Conservation (phyloP, 1,140 invertebrate species). For the Rhysida immarginata region DNA sequence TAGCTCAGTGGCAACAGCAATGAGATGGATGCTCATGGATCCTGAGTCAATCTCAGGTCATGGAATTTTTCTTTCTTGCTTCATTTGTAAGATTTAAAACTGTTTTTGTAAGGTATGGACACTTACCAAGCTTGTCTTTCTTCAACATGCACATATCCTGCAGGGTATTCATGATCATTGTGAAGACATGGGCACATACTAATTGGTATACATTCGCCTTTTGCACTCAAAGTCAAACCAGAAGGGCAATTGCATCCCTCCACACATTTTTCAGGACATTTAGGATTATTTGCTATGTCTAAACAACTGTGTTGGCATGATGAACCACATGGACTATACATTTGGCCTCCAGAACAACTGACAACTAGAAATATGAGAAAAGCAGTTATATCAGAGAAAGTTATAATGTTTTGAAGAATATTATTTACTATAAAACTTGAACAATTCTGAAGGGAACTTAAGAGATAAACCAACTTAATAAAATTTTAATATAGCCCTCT, state of each 20-base stretch:
- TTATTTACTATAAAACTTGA: too few relatives aligned
- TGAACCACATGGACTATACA: slow-evolving; percentile 60
- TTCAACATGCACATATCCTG: slow-evolving; percentile 48
- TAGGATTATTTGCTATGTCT: slow-evolving; percentile 37
- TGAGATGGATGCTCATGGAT: too few relatives aligned
- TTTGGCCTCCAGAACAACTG: slow-evolving; percentile 56
- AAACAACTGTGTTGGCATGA: slow-evolving; percentile 52
- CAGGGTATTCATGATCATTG: slow-evolving; percentile 49
- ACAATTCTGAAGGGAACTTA: too few relatives aligned
- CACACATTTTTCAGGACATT: slow-evolving; percentile 49
- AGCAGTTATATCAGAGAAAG: too few relatives aligned
- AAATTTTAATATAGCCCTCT: too few relatives aligned
- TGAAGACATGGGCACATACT: slow-evolving; percentile 57
- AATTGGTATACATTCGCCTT: slow-evolving; percentile 57
- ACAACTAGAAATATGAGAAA: slow-evolving; percentile 37
- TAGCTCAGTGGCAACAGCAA: too few relatives aligned
- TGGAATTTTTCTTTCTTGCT: too few relatives aligned
- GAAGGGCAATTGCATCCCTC: slow-evolving; percentile 75
- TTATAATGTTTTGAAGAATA: too few relatives aligned
- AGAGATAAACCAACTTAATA: too few relatives aligned
- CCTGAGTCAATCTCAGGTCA: too few relatives aligned
- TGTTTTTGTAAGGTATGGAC: too few relatives aligned
- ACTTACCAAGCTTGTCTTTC: slow-evolving; percentile 40
- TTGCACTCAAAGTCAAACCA: slow-evolving; percentile 49
- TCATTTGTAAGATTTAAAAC: too few relatives aligned